A percentile compares a stretch with the other conserved stretches of the same genome.
Evolutionary conservation across 2,888 invertebrate species (phyloP).

Genomic region (Megamerina dolium): DNA sequence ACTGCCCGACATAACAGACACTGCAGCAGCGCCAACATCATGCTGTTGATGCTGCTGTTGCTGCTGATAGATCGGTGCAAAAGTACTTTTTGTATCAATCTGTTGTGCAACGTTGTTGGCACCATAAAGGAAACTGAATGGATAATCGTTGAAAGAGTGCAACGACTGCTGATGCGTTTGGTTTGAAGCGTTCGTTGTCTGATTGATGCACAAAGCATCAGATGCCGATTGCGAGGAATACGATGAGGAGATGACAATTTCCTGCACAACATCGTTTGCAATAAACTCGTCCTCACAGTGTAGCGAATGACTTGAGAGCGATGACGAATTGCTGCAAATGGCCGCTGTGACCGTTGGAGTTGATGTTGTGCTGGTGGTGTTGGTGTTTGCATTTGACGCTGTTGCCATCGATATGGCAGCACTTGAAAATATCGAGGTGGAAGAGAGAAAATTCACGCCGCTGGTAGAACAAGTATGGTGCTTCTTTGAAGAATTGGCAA

Average conservation of each 20-base stretch:
- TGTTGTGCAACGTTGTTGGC: slow-evolving; percentile 15
- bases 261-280: slow-evolving; percentile 31
- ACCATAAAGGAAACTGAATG: slow-evolving; percentile 34
- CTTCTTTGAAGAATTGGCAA: slow-evolving; percentile 37
- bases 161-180: slow-evolving; percentile 17
- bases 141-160: slow-evolving; percentile 30
- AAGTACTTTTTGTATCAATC: slow-evolving; percentile 12
- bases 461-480: slow-evolving; percentile 6
- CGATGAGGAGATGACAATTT: slow-evolving; percentile 37
- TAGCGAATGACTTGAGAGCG: slow-evolving; percentile 16
- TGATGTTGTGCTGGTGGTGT: slow-evolving; percentile 9
- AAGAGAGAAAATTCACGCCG: slow-evolving; percentile 33
- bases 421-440: slow-evolving; percentile 35
- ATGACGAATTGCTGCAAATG: slow-evolving; percentile 7
- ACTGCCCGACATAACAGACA: slow-evolving; percentile 38
- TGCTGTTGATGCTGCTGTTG: slow-evolving; percentile 21
- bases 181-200: background rate
- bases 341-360: slow-evolving; percentile 16
- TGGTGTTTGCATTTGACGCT: slow-evolving; percentile 1
- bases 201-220: slow-evolving; percentile 17
- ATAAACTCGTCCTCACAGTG: slow-evolving; percentile 29
- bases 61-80: slow-evolving; percentile 22
- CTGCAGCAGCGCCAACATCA: slow-evolving; percentile 37
- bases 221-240: slow-evolving; percentile 33
- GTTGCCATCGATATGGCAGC: slow-evolving; percentile 2